phyloP scores from a whole-genome alignment of 2,888 invertebrate species.

The Drosophila algonquin region DNA sequence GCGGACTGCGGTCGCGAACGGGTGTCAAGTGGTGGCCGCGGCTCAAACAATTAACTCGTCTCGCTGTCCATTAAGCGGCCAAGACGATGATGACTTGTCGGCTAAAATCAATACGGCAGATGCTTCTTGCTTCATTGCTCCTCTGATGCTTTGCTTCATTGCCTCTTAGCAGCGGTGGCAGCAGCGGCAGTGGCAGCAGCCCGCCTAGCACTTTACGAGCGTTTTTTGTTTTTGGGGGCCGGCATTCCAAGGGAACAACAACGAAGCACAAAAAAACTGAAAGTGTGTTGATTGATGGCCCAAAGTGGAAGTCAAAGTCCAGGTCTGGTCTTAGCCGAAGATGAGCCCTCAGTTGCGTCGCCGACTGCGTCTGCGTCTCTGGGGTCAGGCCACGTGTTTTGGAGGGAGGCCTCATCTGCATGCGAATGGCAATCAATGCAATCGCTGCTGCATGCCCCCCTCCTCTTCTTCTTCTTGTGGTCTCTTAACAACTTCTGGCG shows the following conservation, averaged over 20 bases:
- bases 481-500: constrained; percentile 76
- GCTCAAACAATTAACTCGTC: constrained; percentile 76
- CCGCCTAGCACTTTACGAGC: constrained; percentile 61
- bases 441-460: constrained; percentile 6
- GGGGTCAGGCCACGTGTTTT: constrained; percentile 59
- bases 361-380: constrained; percentile 46
- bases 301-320: constrained; percentile 44
- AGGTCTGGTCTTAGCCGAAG: constrained; percentile 6
- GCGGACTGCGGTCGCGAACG: background rate
- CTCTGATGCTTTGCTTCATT: background rate
- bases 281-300: constrained; percentile 77
- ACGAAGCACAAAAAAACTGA: constrained; percentile 54
- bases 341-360: constrained; percentile 49
- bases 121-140: constrained; percentile 6
- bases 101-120: constrained; percentile 63
- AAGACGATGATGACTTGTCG: constrained; percentile 29
- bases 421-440: constrained; percentile 52
- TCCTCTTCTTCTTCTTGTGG: constrained; percentile 2
- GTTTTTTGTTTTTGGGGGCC: background rate
- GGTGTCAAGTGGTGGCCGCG: constrained; percentile 58
- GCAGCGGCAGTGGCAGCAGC: background rate
- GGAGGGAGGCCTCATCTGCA: constrained; percentile 44
- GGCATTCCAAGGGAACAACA: constrained; percentile 19
- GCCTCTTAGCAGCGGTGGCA: background rate
- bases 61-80: constrained; percentile 62